phyloP scores from a whole-genome alignment of 2,113 vertebrate species.

The Pseudopodoces humilis region DNA sequence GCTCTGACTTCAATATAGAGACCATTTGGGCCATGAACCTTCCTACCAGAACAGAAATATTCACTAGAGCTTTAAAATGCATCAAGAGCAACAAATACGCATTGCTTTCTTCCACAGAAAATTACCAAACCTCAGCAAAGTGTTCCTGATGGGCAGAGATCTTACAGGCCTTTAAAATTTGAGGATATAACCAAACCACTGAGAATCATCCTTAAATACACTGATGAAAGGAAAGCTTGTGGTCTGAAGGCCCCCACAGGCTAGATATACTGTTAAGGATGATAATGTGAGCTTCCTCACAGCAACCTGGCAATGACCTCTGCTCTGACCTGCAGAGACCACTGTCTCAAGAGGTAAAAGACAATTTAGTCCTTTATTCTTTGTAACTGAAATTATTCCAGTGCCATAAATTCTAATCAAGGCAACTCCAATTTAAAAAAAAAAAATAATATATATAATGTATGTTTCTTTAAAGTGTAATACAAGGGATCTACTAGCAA shows the following conservation, averaged over 20 bases:
- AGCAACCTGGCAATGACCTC: constrained; percentile 58
- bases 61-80: not conserved
- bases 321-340: constrained; percentile 56
- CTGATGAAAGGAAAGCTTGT: constrained; percentile 30
- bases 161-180: not conserved
- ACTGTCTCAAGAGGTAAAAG: constrained; percentile 68
- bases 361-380: constrained; percentile 68
- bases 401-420: constrained; percentile 67
- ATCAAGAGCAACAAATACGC: not conserved
- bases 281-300: not conserved
- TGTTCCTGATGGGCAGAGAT: not conserved
- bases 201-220: constrained; percentile 37
- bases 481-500: not conserved
- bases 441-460: not conserved
- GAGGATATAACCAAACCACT: not conserved
- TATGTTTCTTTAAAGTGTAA: constrained; percentile 23
- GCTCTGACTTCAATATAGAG: not conserved
- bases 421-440: not conserved
- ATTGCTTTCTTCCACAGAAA: not conserved
- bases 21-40: not conserved
- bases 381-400: constrained; percentile 50
- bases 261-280: not conserved
- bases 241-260: not conserved
- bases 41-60: not conserved
- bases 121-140: not conserved